Evolutionary conservation across 2,113 vertebrate species (phyloP), one percentile per base, ranked within the genome.

Genomic region (Cairina moschata): DNA sequence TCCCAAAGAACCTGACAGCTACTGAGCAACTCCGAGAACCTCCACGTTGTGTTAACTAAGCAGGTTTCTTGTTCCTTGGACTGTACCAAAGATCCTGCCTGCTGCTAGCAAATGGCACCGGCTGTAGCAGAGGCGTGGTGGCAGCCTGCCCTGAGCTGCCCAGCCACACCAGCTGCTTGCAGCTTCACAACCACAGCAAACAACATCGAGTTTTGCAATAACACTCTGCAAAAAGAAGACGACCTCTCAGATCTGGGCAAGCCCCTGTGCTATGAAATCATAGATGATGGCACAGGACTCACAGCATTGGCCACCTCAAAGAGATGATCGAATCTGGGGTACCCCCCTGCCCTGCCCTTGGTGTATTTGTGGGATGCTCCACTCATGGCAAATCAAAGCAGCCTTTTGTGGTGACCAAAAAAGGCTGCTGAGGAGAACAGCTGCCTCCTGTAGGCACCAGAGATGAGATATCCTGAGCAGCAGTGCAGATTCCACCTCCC

Each of bases 281-380:
- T 31, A 0, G 0, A 48, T n/a, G 7, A 31, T 0, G 2, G 79
- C 62, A 54, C 40, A 9, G 56, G 26, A 25, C 28, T 3, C 17
- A 80, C 0, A 1, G 58, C 40, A 44, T 12, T 1, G 4, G 22
- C 59, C 46, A 52, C 3, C 2, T 0, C 72, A 26, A 42, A 23
- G 0, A 2, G 59, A 50, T 0, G 0, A 44, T 21, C 0, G 0
- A 38, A n/a, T 2, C 52, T 20, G 26, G 28, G 31, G 42, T 71
- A 63, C 21, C 17, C 40, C 76, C n/a, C 58, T 44, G 83, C 28
- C 54, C 3, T 4, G 42, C 36, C 83, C 46, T 48, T 5, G 1
- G 2, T 25, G 40, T 6, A 1, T 12, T 40, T 22, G 17, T 31
- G 25, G 56, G 56, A 82, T 17, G 34, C 46, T 93, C 80, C 80